These are phyloP conservation scores for Phocoena phocoena DNA, from an alignment of 2,113 vertebrate species.

Conservation along the genomic window DNA sequence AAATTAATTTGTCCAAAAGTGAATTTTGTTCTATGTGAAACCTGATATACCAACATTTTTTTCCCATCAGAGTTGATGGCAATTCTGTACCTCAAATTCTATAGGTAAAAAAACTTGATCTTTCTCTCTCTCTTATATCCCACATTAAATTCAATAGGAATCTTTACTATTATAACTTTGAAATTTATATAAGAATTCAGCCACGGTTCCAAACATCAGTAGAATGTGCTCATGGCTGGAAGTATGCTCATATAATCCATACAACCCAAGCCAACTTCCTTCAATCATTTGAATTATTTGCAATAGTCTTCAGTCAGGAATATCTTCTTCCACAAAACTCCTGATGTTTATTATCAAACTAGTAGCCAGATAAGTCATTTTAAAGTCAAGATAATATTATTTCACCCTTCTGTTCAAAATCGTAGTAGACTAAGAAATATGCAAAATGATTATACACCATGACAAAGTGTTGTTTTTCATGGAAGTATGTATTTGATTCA, in stretches of 20 bases:
- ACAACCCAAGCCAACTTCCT: background rate
- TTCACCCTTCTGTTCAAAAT: background rate
- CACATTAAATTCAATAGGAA: background rate
- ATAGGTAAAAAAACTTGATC: background rate
- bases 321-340: background rate
- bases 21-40: background rate
- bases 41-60: background rate
- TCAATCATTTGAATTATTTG: background rate
- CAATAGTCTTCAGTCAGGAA: background rate
- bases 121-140: background rate
- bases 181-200: background rate
- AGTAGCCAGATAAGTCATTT: background rate
- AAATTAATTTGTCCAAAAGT: background rate
- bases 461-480: background rate
- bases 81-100: background rate
- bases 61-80: no score
- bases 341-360: background rate
- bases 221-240: no score
- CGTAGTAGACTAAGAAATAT: background rate
- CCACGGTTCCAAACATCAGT: background rate
- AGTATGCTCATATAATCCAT: no score
- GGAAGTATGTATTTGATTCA: background rate
- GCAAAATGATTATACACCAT: background rate
- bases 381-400: background rate
- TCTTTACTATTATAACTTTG: background rate